phyloP scores from a whole-genome alignment of 1,140 invertebrate genomes.

The Lucilia cuprina region DNA sequence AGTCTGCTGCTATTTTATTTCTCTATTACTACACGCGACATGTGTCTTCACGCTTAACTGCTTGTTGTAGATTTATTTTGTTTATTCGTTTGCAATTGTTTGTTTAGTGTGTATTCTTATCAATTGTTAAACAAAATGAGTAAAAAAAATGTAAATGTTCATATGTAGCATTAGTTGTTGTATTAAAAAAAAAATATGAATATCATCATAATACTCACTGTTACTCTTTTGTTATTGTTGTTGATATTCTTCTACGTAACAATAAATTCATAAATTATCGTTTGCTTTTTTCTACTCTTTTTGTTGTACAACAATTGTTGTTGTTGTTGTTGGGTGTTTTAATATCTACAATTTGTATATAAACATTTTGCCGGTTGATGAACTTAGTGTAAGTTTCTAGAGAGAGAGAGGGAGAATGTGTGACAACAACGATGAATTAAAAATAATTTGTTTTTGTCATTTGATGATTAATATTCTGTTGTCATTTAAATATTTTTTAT shows the following conservation, averaged over 20 bases:
- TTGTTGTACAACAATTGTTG: too few relatives aligned
- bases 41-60: background rate
- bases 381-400: background rate
- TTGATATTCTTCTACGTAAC: background rate
- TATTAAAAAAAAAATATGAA: too few relatives aligned
- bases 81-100: background rate
- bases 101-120: background rate
- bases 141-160: background rate
- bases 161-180: too few relatives aligned
- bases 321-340: background rate
- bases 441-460: background rate
- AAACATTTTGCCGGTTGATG: constrained; percentile 9
- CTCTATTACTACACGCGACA: background rate
- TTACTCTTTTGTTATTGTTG: too few relatives aligned
- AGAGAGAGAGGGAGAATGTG: too few relatives aligned
- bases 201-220: background rate
- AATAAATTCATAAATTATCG: background rate
- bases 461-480: background rate
- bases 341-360: background rate
- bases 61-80: background rate
- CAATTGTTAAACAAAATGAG: constrained; percentile 6
- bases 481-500: background rate
- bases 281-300: background rate
- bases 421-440: background rate
- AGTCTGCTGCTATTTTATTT: background rate